Evolutionary conservation across 2,797 vertebrate species (phyloP).

Genomic region (Clarias laeviceps): DNA sequence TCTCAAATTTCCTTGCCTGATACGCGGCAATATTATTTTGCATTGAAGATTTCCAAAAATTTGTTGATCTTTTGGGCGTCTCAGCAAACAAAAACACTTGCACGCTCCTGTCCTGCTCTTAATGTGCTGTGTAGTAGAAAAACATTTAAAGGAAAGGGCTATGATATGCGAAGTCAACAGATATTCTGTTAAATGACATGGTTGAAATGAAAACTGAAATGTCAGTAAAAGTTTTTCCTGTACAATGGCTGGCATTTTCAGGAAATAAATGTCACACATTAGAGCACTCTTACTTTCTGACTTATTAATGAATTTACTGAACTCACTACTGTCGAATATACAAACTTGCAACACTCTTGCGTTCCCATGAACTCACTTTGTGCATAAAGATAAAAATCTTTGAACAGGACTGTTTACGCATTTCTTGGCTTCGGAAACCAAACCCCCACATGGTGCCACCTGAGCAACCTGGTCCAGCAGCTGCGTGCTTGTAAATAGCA

Average conservation of each 20-base stretch:
- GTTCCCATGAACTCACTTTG: neutral
- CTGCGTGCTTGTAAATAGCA: conserved; percentile 82
- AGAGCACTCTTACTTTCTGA: neutral
- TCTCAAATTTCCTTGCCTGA: no score
- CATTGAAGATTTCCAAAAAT: no score
- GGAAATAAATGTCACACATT: neutral
- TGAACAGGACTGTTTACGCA: neutral
- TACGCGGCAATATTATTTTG: no score
- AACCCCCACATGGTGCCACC: conserved; percentile 75
- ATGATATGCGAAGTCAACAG: neutral
- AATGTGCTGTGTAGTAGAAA: neutral
- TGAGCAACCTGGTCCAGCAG: conserved; percentile 71
- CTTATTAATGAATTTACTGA: conserved; percentile 3
- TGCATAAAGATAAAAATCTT: neutral
- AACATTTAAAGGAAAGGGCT: neutral
- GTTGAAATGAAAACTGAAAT: conserved; percentile 13
- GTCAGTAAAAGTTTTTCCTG: neutral
- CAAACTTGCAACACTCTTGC: neutral
- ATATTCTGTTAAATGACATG: neutral
- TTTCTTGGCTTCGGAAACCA: conserved; percentile 63
- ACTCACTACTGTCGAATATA: neutral
- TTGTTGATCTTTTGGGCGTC: neutral
- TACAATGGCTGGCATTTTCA: neutral
- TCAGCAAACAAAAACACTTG: neutral
- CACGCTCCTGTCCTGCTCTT: neutral